phyloP scores from a whole-genome alignment of 37 sponge, comb jelly and placozoan genomes.

The Oopsacas minuta region DNA sequence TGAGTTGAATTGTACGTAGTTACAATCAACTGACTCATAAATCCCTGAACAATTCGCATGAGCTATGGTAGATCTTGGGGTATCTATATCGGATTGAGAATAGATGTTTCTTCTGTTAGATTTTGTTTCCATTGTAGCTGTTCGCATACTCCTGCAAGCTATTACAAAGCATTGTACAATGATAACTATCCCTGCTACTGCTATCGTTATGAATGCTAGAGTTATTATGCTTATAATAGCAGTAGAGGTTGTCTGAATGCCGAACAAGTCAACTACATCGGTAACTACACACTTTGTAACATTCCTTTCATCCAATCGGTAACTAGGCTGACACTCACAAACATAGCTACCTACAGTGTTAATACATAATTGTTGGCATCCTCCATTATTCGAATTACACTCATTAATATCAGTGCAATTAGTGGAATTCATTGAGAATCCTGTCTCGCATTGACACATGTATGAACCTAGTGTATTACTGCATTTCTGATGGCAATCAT shows the following conservation, averaged over 20 bases:
- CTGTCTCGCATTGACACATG: background rate
- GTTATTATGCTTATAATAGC: background rate
- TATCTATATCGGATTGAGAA: too few species aligned
- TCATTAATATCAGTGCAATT: constrained; percentile 6
- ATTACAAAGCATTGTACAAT: background rate
- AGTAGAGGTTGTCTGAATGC: background rate
- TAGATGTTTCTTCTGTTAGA: too few species aligned
- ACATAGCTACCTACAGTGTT: constrained; percentile 1
- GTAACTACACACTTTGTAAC: background rate
- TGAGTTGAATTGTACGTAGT: too few species aligned
- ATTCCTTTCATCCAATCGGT: background rate
- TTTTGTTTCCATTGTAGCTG: too few species aligned
- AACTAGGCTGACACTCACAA: background rate
- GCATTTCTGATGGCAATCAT: background rate
- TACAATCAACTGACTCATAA: background rate
- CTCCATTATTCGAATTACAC: background rate
- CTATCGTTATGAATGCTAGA: background rate
- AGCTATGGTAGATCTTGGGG: too few species aligned
- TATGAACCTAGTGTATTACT: background rate
- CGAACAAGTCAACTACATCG: background rate
- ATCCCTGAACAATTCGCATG: too few species aligned
- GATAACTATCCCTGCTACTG: background rate
- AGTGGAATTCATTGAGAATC: background rate
- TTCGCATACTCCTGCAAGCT: too few species aligned
- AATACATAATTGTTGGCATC: background rate